Percentiles rank a stretch among this genome's conserved stretches.
Conservation (phyloP, 2,797 vertebrate genomes). For the Periophthalmus magnuspinnatus region DNA sequence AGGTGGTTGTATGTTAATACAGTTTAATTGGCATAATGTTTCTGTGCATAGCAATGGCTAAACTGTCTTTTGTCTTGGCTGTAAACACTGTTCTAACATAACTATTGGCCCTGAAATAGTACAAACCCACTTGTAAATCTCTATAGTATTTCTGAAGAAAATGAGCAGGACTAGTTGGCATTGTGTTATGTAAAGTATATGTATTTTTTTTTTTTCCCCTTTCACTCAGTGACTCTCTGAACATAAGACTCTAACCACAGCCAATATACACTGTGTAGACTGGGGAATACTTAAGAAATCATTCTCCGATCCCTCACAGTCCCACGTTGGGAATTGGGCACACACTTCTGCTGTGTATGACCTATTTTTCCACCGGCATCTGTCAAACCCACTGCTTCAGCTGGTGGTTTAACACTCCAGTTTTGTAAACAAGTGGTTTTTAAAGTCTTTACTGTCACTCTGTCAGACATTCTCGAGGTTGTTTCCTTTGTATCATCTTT, state of each 20-base stretch:
- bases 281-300: conserved; percentile 63
- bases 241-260: conserved; percentile 49
- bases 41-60: conserved; percentile 5
- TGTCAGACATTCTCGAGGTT: conserved; percentile 61
- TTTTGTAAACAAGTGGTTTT: conserved; percentile 57
- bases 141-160: conserved; percentile 17
- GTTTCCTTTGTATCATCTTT: conserved; percentile 37
- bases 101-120: conserved; percentile 10
- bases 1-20: neutral
- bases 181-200: conserved; percentile 28
- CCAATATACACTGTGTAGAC: conserved; percentile 34
- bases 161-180: conserved; percentile 18
- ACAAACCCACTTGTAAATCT: conserved; percentile 3
- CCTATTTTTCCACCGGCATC: conserved; percentile 74
- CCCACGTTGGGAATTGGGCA: conserved; percentile 54
- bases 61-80: neutral
- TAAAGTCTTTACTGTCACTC: conserved; percentile 57
- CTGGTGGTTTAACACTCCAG: conserved; percentile 56
- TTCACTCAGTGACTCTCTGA: conserved; percentile 18
- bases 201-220: conserved; percentile 12
- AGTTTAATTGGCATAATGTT: neutral
- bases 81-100: conserved; percentile 4
- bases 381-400: conserved; percentile 56
- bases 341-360: conserved; percentile 67
- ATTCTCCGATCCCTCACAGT: conserved; percentile 70